Conservation (phyloP, 2,113 vertebrate genomes). For the Nesoenas mayeri region DNA sequence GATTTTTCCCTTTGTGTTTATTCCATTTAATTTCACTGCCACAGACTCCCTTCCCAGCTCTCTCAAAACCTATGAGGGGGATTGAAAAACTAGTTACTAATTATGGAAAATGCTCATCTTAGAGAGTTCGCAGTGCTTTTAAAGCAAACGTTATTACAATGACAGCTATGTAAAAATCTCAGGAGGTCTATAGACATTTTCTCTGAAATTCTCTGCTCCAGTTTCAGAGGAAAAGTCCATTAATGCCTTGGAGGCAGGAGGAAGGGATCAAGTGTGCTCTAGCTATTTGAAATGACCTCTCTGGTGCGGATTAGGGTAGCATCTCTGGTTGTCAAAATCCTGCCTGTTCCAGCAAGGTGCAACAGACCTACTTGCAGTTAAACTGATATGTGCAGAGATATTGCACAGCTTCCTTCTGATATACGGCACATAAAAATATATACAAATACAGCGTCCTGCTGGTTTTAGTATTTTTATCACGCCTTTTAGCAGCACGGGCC, state of each 20-base stretch:
- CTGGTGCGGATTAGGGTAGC: background rate
- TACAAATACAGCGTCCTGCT: background rate
- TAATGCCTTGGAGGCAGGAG: background rate
- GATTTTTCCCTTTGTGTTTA: background rate
- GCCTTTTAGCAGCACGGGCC: background rate
- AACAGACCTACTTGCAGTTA: background rate
- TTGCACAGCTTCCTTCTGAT: background rate
- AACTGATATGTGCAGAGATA: fast-evolving
- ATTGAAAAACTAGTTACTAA: constrained; percentile 50
- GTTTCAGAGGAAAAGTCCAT: constrained; percentile 26
- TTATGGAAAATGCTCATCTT: background rate
- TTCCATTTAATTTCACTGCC: constrained; percentile 20
- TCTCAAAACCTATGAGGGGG: background rate
- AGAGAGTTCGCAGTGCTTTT: background rate
- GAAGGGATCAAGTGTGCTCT: background rate
- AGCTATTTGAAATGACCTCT: background rate
- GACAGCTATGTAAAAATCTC: constrained; percentile 40
- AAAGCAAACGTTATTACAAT: background rate
- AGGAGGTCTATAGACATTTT: background rate
- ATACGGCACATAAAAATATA: background rate
- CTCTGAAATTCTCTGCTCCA: constrained; percentile 45
- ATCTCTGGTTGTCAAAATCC: background rate
- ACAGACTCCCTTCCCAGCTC: background rate
- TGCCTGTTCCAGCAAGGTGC: background rate
- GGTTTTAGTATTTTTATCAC: background rate